Evolutionary conservation across 2,113 vertebrate species (phyloP).

Genomic region (Aix galericulata): DNA sequence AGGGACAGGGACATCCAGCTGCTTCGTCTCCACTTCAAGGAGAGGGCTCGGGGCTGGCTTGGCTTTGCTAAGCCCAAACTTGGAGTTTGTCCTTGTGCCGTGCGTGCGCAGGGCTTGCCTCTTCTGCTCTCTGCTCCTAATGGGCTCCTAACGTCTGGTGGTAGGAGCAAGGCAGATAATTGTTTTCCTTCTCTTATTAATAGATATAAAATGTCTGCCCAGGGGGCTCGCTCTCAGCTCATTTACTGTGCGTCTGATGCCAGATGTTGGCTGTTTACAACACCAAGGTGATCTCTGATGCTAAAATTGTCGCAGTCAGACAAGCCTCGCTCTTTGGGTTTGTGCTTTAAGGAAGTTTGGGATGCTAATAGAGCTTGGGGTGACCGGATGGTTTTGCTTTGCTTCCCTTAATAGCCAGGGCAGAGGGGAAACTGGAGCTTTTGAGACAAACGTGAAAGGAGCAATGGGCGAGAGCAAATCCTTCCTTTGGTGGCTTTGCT

Average conservation of each 20-base stretch:
- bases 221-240: slow-evolving; percentile 36
- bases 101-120: background rate
- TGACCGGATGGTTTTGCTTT: background rate
- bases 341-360: background rate
- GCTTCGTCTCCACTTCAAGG: fast-evolving
- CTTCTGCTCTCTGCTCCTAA: background rate
- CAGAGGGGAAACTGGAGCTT: background rate
- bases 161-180: slow-evolving; percentile 17
- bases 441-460: background rate
- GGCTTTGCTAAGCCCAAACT: background rate
- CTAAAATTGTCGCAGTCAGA: background rate
- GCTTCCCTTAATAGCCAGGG: background rate
- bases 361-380: background rate
- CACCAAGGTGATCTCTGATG: slow-evolving; percentile 42
- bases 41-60: background rate
- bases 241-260: slow-evolving; percentile 1
- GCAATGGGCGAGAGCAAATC: background rate
- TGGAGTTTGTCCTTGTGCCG: background rate
- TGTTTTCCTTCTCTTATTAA: slow-evolving; percentile 60
- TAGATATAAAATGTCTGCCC: slow-evolving; percentile 30
- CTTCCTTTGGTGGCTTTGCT: background rate
- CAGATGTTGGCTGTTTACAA: slow-evolving; percentile 61
- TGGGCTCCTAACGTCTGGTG: background rate
- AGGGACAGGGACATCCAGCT: background rate
- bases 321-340: background rate